A percentile compares a stretch with the other conserved stretches of the same genome.
Conservation (phyloP, 2,888 invertebrate species). For the Drosophila differens region DNA sequence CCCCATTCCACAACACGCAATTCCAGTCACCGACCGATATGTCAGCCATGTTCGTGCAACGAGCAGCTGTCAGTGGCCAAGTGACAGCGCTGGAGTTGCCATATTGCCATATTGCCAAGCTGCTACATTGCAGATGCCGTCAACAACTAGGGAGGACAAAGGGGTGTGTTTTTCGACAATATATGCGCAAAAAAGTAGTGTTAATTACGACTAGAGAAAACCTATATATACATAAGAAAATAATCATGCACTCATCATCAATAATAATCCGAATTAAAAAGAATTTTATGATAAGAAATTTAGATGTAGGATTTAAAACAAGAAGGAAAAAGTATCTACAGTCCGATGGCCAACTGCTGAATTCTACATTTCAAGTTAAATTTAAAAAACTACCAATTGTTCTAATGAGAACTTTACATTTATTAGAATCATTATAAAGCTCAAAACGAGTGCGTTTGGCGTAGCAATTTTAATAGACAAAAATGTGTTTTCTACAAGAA, state of each 20-base stretch:
- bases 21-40: slow-evolving; percentile 17
- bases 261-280: not conserved
- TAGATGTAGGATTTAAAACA: not conserved
- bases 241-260: too few species aligned
- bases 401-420: not conserved
- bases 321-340: not conserved
- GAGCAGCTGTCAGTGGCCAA: slow-evolving; percentile 70
- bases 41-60: slow-evolving; percentile 54
- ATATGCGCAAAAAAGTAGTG: slow-evolving; percentile 18
- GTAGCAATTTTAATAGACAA: not conserved
- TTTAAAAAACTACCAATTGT: not conserved
- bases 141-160: not conserved
- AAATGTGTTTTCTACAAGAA: not conserved
- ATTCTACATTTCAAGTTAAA: not conserved
- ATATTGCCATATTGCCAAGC: slow-evolving; percentile 64
- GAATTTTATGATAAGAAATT: not conserved
- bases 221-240: not conserved
- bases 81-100: slow-evolving; percentile 63
- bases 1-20: not conserved
- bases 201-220: slow-evolving; percentile 21
- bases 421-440: rapidly evolving
- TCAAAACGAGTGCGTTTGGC: not conserved
- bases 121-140: slow-evolving; percentile 57
- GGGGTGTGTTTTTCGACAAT: not conserved
- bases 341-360: not conserved